A percentile compares a stretch with the other conserved stretches of the same genome.
Evolutionary conservation across 1,140 invertebrate genomes (phyloP).

Genomic region (Lordiphosa mommai): DNA sequence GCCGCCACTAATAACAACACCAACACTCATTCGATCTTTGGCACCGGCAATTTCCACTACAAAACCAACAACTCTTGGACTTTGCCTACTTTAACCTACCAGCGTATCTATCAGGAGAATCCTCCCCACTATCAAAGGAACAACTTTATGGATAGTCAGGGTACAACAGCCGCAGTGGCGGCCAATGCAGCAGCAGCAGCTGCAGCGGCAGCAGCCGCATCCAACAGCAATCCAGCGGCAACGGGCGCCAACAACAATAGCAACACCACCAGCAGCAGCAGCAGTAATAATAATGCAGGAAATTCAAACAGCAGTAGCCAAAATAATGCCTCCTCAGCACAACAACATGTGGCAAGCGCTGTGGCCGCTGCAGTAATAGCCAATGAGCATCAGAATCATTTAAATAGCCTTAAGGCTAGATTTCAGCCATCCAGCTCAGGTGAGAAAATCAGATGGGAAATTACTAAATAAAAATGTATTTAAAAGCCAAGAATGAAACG

Average conservation of each 20-base stretch:
- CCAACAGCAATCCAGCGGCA: neutral
- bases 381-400: conserved; percentile 70
- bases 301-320: conserved; percentile 7
- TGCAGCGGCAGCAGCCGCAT: neutral
- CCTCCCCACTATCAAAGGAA: conserved; percentile 63
- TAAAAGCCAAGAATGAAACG: no score
- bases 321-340: conserved; percentile 52
- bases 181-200: conserved; percentile 4
- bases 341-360: conserved; percentile 73
- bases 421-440: conserved; percentile 67
- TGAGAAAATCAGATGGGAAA: conserved; percentile 11
- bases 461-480: neutral
- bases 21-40: conserved; percentile 74
- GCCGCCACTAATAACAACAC: conserved; percentile 39
- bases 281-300: neutral
- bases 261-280: conserved; percentile 17
- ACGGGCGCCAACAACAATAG: conserved; percentile 6
- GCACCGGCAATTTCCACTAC: conserved; percentile 77
- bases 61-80: conserved; percentile 78
- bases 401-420: conserved; percentile 66
- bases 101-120: conserved; percentile 70
- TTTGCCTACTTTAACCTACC: conserved; percentile 65
- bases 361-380: conserved; percentile 71
- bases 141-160: conserved; percentile 57
- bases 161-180: conserved; percentile 6